Percentiles rank a stretch among this genome's conserved stretches.
Evolutionary conservation across 2,113 vertebrate species (phyloP).

Genomic region (Etheostoma spectabile): DNA sequence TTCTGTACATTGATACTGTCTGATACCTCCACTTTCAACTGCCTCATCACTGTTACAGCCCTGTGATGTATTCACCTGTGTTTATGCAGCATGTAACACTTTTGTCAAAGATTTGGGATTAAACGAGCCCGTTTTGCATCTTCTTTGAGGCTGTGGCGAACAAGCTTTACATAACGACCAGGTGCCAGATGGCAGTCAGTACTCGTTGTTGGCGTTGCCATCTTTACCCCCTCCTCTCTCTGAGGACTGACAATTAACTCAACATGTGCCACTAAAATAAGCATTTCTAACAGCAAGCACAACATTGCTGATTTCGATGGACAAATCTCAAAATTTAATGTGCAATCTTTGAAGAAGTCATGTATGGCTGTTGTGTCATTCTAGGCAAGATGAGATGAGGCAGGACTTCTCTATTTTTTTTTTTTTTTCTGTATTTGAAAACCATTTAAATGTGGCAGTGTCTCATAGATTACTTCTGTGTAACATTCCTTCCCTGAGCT

Average conservation of each 20-base stretch:
- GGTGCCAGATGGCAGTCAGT: slow-evolving; percentile 73
- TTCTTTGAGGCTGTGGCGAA: slow-evolving; percentile 21
- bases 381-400: slow-evolving; percentile 26
- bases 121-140: slow-evolving; percentile 42
- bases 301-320: slow-evolving; percentile 6
- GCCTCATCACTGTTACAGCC: slow-evolving; percentile 17
- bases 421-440: slow-evolving; percentile 1
- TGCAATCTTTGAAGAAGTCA: slow-evolving; percentile 36
- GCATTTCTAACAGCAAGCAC: slow-evolving; percentile 27
- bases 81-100: slow-evolving; percentile 46
- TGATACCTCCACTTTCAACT: slow-evolving; percentile 9
- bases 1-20: slow-evolving; percentile 45
- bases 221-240: slow-evolving; percentile 28
- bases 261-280: slow-evolving; percentile 47
- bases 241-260: slow-evolving; percentile 54
- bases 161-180: slow-evolving; percentile 52
- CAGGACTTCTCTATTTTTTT: not conserved
- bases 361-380: slow-evolving; percentile 50
- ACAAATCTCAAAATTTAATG: slow-evolving; percentile 30
- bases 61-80: slow-evolving; percentile 15
- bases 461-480: slow-evolving; percentile 29
- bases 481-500: slow-evolving; percentile 70
- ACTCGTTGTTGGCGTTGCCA: slow-evolving; percentile 30
- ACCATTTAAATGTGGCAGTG: slow-evolving; percentile 36
- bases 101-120: slow-evolving; percentile 39